Evolutionary conservation across 2,888 invertebrate genomes (phyloP), one percentile per base, ranked within the genome.

Genomic region (Amphipyra tragopoginis): DNA sequence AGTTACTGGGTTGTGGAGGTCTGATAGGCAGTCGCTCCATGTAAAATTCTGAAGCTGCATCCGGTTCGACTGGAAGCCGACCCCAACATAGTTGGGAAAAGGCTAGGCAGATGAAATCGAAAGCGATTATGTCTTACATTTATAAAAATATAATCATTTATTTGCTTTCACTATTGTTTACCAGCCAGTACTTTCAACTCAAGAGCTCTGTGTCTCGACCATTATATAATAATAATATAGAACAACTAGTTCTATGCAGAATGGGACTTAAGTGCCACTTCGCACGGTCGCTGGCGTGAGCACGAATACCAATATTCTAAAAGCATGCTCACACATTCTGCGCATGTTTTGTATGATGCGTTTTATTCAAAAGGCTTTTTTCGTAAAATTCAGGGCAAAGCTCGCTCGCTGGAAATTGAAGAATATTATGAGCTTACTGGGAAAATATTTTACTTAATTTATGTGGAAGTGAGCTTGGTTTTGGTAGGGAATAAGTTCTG

Each of bases 301-400:
- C 64, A 13, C 58, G 84, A 85, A 85, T 86, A 85, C 83, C 85
- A 84, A 87, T 87, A 86, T 80, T 79, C 77, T 87, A 79, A 86
- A 84, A 87, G 87, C 84, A 81, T 81, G 79, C 82, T 84, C 70
- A 77, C 72, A 85, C 72, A 83, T 83, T 83, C 81, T 64, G 58
- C 56, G 36, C 63, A 44, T 63, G 58, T 72, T 59, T 75, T 72
- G 69, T 72, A 61, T 72, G 58, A 67, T 72, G 77, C 64, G 63
- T 79, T 77, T 72, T 77, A 79, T 77, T 69, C 77, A 79, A 59
- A 66, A 62, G 49, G 44, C 58, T 59, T 63, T 67, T 79, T 69
- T 69, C 50, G 44, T 42, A 10, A 52, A 64, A 66, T 52, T 60
- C 53, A 52, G 56, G 62, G 53, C 64, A 71, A 58, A 64, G 52